Evolutionary conservation across 2,113 vertebrate species (phyloP).

Genomic region (Eleginops maclovinus): DNA sequence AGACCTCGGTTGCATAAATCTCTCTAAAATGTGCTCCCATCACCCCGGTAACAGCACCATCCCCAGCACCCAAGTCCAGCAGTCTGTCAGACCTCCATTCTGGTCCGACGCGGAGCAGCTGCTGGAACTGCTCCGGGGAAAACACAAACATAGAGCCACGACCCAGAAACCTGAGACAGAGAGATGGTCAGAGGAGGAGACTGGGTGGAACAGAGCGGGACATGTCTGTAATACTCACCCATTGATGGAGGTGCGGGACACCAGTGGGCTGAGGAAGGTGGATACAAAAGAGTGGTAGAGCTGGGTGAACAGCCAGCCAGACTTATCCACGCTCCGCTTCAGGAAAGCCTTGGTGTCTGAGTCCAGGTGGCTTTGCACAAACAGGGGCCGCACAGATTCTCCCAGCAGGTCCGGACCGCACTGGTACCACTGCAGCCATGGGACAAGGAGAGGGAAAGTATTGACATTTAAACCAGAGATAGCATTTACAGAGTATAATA

Average conservation of each 20-base stretch:
- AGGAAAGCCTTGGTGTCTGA: slow-evolving; percentile 91
- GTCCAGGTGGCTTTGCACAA: slow-evolving; percentile 94
- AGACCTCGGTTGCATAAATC: slow-evolving; percentile 95
- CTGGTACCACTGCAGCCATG: slow-evolving; percentile 89
- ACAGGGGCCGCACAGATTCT: slow-evolving; percentile 87
- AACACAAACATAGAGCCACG: slow-evolving; percentile 99
- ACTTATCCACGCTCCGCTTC: slow-evolving; percentile 93
- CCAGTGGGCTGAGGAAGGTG: slow-evolving; percentile 92
- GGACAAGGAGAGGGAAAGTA: background rate
- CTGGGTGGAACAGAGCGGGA: background rate
- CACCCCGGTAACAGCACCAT: slow-evolving; percentile 95
- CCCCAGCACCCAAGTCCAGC: slow-evolving; percentile 96
- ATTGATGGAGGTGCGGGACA: slow-evolving; percentile 98
- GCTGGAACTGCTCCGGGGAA: slow-evolving; percentile 92
- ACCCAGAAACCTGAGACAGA: slow-evolving; percentile 89
- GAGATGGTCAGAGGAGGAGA: background rate
- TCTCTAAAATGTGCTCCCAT: slow-evolving; percentile 95
- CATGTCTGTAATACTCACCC: slow-evolving; percentile 84
- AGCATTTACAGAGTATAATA: too few relatives aligned
- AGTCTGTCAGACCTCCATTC: slow-evolving; percentile 93
- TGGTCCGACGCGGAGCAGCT: slow-evolving; percentile 88
- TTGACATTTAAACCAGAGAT: background rate
- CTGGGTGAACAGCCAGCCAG: slow-evolving; percentile 96
- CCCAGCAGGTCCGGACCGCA: slow-evolving; percentile 91
- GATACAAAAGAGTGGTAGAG: slow-evolving; percentile 96